Conservation (phyloP, 2,113 vertebrate species). For the Cranoglanis bouderius region DNA sequence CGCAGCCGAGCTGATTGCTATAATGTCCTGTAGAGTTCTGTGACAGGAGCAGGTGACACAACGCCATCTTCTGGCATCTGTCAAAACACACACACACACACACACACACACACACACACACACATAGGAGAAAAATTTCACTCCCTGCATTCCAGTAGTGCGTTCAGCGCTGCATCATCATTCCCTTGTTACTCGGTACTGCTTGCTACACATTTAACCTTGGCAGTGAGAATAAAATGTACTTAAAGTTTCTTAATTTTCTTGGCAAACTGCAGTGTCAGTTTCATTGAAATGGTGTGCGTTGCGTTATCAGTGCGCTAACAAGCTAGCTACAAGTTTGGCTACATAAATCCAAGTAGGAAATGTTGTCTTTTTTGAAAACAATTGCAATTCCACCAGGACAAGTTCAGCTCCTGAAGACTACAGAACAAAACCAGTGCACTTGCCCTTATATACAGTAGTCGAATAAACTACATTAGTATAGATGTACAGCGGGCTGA, state of each 20-base stretch:
- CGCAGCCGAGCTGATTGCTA: neutral
- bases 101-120: neutral
- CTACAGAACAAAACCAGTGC: neutral
- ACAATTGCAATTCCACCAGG: neutral
- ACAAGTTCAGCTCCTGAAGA: neutral
- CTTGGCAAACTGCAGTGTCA: neutral
- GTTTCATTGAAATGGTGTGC: neutral
- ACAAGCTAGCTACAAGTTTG: neutral
- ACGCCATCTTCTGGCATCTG: constrained; percentile 62
- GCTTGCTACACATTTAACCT: neutral
- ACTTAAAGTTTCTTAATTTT: neutral
- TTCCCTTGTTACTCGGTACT: neutral
- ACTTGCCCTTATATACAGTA: too few species aligned
- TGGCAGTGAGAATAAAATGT: neutral
- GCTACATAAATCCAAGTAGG: neutral
- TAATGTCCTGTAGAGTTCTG: constrained; percentile 25
- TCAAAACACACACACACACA: neutral
- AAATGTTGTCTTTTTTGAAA: neutral
- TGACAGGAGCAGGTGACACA: constrained; percentile 45
- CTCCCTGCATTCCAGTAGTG: neutral
- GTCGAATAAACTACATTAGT: too few species aligned
- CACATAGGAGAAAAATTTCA: neutral
- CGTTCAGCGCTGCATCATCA: neutral
- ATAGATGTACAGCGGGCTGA: too few species aligned
- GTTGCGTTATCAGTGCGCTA: neutral